Conservation (phyloP, 2,888 invertebrate species). For the Marasmarcha lunaedactyla region DNA sequence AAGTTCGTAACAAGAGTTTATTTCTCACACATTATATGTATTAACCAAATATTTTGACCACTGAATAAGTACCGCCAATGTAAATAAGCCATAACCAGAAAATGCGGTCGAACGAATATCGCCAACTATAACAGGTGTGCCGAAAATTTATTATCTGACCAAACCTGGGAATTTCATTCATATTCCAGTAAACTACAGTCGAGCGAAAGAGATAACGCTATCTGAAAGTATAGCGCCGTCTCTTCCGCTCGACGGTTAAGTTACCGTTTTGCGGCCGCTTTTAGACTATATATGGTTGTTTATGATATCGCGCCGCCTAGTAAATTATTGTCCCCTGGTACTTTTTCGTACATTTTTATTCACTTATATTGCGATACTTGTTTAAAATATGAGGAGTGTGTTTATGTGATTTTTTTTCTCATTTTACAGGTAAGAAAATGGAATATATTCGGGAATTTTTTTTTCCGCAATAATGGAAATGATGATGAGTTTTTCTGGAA, state of each 20-base stretch:
- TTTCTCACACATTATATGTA: too few species aligned
- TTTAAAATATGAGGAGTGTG: too few species aligned
- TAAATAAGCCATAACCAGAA: too few species aligned
- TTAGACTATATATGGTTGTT: not conserved
- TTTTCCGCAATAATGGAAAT: too few species aligned
- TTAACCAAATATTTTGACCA: too few species aligned
- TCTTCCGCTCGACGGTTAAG: not conserved
- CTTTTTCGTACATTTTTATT: constrained; percentile 1
- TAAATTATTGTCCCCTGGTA: not conserved
- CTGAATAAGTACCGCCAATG: too few species aligned
- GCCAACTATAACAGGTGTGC: not conserved
- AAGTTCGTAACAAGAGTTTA: too few species aligned
- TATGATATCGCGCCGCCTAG: not conserved
- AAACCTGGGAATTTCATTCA: not conserved
- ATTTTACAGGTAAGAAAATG: too few species aligned
- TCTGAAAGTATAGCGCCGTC: not conserved
- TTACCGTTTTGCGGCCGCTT: not conserved
- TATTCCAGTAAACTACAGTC: not conserved
- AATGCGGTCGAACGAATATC: too few species aligned
- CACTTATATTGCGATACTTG: not conserved
- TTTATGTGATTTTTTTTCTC: too few species aligned
- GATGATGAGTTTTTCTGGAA: too few species aligned
- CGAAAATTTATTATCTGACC: not conserved
- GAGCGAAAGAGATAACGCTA: not conserved
- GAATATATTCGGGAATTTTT: too few species aligned